Base-by-base conservation (phyloP, 1,140 invertebrate species). In the Drosophila truncata region DNA sequence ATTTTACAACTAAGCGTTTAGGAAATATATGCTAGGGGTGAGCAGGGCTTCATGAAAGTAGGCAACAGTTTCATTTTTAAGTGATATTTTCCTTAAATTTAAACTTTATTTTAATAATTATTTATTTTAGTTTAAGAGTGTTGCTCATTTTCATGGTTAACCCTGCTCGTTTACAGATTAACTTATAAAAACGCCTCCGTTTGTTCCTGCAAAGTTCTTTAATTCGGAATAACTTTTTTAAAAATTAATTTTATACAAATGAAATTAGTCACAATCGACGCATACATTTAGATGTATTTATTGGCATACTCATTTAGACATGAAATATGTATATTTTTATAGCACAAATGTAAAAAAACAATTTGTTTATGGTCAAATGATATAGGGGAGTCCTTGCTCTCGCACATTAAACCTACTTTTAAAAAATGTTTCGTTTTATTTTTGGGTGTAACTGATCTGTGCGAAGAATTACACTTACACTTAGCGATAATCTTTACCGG, bases 361-460 rank as follows among this genome's bases (percentile, higher is more conserved):
- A 47, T 62, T 67, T 41, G 54, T 67, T 49, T 63, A 72, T 72
- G 69, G 70, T 70, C 44, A 72, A 72, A 72, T 72, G 66, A 71
- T 41, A 44, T 44, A 42, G 35, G 31, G 18, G 14, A 27, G 42
- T 46, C 23, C 54, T 70, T 23, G 46, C 46, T 64, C 35, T 59
- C 39, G 52, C 72, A 76, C 73, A 77, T 35, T 66, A 47, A 37
- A 25, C 37, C 57, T 61, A 44, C 29, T 50, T 16, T 9, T 29
- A 49, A n/a, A n/a, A 27, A 54, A 10, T 20, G 23, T 58, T 16
- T 25, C 8, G 3, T 25, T 25, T 23, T 35, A 46, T 77, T 81
- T 88, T 90, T 90, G 90, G 88, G 88, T 91, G 90, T 91, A 91
- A 91, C 90, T 80, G 58, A 82, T 80, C 72, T 85, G 72, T 91